Percentiles rank a stretch among this genome's conserved stretches.
These are phyloP conservation scores for Dendrocopos noguchii DNA, from an alignment of 2,113 vertebrate genomes.

Conservation along the genomic window DNA sequence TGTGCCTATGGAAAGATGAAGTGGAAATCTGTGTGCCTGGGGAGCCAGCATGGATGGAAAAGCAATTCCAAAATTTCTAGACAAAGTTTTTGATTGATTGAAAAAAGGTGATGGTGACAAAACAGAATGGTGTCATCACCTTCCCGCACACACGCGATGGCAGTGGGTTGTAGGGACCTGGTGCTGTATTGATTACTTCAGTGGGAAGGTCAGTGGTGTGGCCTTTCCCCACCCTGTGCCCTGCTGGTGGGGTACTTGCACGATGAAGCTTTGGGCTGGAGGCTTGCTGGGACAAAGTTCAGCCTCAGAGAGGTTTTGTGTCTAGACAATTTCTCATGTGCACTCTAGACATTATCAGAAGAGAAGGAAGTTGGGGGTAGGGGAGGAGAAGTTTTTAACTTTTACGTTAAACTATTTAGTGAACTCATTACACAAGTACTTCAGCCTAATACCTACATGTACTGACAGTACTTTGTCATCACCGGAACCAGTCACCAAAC, in stretches of 20 bases:
- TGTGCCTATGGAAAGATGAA: not conserved
- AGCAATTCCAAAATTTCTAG: not conserved
- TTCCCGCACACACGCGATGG: not conserved
- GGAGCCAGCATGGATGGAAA: not conserved
- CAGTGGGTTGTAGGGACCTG: not conserved
- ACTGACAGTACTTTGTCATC: not conserved
- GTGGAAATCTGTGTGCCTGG: not conserved
- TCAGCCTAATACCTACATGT: not conserved
- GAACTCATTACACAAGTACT: not conserved
- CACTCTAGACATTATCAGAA: not conserved
- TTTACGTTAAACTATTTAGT: not conserved
- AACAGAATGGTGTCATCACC: not conserved
- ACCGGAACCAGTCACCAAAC: not conserved
- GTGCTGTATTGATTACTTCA: not conserved
- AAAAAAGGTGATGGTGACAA: not conserved
- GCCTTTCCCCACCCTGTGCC: not conserved
- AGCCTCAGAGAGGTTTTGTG: not conserved
- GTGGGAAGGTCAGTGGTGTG: not conserved
- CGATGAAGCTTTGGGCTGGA: not conserved
- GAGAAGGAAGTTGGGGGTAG: fast-evolving
- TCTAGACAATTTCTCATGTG: not conserved
- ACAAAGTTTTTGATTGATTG: not conserved
- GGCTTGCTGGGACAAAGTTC: not conserved
- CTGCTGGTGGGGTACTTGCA: no score
- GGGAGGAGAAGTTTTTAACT: not conserved